Evolutionary conservation across 1,140 invertebrate species (phyloP), one percentile per base, ranked within the genome.

Genomic region (Leptopilina clavipes): DNA sequence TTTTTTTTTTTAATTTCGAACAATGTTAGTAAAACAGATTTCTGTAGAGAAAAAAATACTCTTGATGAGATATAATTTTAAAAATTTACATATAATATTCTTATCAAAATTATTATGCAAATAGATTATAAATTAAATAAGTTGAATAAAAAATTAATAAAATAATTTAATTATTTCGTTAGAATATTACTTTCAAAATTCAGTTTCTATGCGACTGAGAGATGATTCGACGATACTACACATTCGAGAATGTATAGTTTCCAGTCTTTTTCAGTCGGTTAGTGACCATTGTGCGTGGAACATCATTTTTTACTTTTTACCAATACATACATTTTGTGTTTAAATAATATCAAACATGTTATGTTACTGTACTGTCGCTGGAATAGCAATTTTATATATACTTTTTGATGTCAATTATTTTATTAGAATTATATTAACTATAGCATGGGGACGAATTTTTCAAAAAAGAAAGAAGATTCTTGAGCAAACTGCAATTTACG

Each of bases 391-490:
- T n/a, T 86, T 94, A 10, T 96, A 95, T 82, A 88, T 95, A 14
- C 91, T 94, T 44, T 94, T 94, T 86, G 95, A 96, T 88, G 93
- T 96, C 0, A 94, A 95, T 86, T 96, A 96, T 82, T 96, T 95
- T 80, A 80, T 95, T 31, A 91, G 95, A 75, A 91, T 94, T 48
- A 86, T 91, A 5, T 92, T 93, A 65, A 94, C 93, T 0, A 91
- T 95, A 5, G 89, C 87, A 12, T 91, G 91, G 80, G 93, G 94
- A 0, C 91, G 93, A 79, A 81, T 95, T 6, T 94, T 95, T 71
- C 91, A 94, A 85, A 93, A 93, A 82, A 94, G 92, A 82, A 92
- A 91, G 75, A 94, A 94, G 78, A 86, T 95, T 12, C 93, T 94
- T 76, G 94, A 95, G 19, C 91, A 92, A 0, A 93, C 93, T 6